Conservation (phyloP, 2,113 vertebrate genomes). For the Nesoenas mayeri region DNA sequence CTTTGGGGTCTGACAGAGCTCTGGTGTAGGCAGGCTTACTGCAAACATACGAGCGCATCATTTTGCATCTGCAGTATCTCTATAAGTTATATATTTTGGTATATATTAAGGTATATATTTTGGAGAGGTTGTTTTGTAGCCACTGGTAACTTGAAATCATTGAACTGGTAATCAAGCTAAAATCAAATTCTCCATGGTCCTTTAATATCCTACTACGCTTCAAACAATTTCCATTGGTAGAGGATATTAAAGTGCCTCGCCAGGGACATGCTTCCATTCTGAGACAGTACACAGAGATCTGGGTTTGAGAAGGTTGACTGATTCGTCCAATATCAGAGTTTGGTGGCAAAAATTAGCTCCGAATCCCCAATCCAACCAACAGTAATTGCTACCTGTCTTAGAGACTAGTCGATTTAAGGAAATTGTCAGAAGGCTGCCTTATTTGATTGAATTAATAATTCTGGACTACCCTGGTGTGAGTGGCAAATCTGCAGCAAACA, state of each 20-base stretch:
- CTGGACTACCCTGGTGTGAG: background rate
- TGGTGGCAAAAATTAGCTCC: background rate
- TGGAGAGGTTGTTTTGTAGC: background rate
- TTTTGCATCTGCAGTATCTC: background rate
- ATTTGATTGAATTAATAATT: background rate
- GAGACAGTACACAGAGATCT: background rate
- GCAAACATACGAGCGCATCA: background rate
- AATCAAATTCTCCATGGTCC: background rate
- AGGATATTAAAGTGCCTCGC: conserved; percentile 23
- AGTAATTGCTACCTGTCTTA: background rate
- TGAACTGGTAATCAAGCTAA: background rate
- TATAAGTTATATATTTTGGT: background rate
- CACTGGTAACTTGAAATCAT: background rate
- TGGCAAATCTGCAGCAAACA: background rate
- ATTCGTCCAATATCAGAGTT: background rate
- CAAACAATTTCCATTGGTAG: background rate
- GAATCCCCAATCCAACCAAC: background rate
- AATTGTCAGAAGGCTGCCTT: background rate
- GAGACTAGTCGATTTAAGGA: background rate
- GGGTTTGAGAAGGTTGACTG: background rate
- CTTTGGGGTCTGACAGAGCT: background rate
- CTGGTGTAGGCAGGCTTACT: background rate
- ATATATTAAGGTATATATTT: background rate
- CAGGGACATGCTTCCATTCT: background rate
- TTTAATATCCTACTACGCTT: background rate